Evolutionary conservation across 2,113 vertebrate genomes (phyloP), one percentile per base, ranked within the genome.

Genomic region (Cromileptes altivelis): DNA sequence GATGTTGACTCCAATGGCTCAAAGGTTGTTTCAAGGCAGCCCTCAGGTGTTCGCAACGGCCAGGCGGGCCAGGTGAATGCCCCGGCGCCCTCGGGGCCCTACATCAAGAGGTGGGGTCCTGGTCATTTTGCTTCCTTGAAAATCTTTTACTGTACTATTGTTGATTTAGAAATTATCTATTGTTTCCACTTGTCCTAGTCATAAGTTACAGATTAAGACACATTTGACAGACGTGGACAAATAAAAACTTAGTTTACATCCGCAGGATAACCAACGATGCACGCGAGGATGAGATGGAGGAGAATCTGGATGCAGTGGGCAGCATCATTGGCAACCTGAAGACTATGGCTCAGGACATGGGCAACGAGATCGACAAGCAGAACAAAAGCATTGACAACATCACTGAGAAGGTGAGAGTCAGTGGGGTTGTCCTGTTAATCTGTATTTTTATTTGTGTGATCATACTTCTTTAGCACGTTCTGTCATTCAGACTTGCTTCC

Each of bases 201-300:
- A 42, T 17, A 21, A 15, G 7, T 45, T 0, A 78, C n/a, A 4
- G 0, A 30, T 17, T 8, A 3, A 40, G 21, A 47, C 11, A 2
- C 4, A 7, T 58, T 7, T 15, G 3, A 23, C 3, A 5, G 55
- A 23, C 25, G n/a, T 6, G 33, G 8, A 42, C 18, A 21, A 58
- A 11, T 2, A 21, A n/a, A 72, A 23, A 17, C 4, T 27, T 19
- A 5, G 13, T 70, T 33, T 6, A 9, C 11, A 1, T 52, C 17
- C 4, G 23, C 91, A 99, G 98, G 88, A 85, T 99, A 93, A 99
- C 98, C 47, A 96, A 99, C 75, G 98, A 99, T 80, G 97, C 96
- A 12, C 96, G 97, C 60, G 98, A 99, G 92, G 97, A 98, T 74
- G 98, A 99, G 93, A 99, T 99, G 98, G 98, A 99, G 88, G 98